Percentiles rank a stretch among this genome's conserved stretches.
Conservation (phyloP, 2,888 invertebrate genomes). For the Tetranychus piercei region DNA sequence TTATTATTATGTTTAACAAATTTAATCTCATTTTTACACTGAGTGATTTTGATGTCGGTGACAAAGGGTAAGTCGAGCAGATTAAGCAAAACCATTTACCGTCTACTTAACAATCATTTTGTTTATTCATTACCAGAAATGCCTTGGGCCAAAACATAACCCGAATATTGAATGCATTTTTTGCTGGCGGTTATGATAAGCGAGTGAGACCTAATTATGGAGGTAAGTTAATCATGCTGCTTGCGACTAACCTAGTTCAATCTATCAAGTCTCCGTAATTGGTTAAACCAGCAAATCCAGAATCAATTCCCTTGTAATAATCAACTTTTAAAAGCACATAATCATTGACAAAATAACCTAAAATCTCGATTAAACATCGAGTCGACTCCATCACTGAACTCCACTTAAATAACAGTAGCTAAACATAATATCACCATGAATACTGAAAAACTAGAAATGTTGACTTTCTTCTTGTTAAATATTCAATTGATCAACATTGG, state of each 20-base stretch:
- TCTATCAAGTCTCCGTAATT: neutral
- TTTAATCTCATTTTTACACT: neutral
- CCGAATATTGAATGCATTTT: constrained; percentile 27
- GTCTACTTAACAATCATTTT: neutral
- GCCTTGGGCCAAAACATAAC: constrained; percentile 25
- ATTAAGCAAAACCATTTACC: too few relatives aligned
- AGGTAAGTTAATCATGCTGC: constrained; percentile 46
- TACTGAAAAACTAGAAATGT: too few relatives aligned
- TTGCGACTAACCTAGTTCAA: too few relatives aligned
- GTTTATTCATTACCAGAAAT: neutral
- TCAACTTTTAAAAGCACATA: neutral
- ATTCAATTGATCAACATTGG: too few relatives aligned
- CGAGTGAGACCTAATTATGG: constrained; percentile 97
- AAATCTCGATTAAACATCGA: too few relatives aligned
- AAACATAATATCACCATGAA: too few relatives aligned
- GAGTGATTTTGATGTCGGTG: neutral
- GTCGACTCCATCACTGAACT: too few relatives aligned
- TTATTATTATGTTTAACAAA: neutral
- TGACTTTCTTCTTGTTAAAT: too few relatives aligned
- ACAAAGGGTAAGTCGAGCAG: neutral
- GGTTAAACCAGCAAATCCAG: neutral
- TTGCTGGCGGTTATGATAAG: constrained; percentile 75
- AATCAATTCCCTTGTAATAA: too few relatives aligned
- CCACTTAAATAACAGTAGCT: too few relatives aligned
- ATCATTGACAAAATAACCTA: too few relatives aligned